These are phyloP conservation scores for Paguma larvata DNA, from an alignment of 2,797 vertebrate species.

Conservation along the genomic window DNA sequence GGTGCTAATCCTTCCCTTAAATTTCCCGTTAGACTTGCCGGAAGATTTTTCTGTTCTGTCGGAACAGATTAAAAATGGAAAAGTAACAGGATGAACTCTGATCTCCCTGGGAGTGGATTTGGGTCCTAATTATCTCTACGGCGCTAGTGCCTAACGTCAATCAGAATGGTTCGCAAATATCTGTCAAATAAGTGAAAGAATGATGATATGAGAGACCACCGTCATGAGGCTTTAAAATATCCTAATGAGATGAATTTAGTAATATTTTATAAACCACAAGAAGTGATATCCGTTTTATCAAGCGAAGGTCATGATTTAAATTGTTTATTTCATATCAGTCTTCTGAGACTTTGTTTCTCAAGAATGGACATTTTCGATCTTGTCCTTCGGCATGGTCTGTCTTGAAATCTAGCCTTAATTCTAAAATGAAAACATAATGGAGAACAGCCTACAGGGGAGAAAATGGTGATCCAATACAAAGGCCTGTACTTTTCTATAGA, in stretches of 20 bases:
- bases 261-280: neutral
- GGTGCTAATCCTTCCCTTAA: constrained; percentile 21
- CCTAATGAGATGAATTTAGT: neutral
- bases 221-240: neutral
- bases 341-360: neutral
- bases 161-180: neutral
- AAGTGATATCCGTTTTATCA: neutral
- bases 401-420: neutral
- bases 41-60: neutral
- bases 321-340: neutral
- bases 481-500: neutral
- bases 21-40: neutral
- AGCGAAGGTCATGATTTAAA: neutral
- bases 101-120: neutral
- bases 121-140: neutral
- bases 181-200: neutral
- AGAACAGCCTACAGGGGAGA: neutral
- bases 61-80: neutral
- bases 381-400: neutral
- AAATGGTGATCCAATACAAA: neutral
- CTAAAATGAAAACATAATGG: neutral
- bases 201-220: neutral
- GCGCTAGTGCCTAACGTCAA: fast-evolving
- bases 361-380: neutral
- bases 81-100: neutral